Base-by-base conservation (phyloP, 2,888 invertebrate species). In the Diarsia brunnea region DNA sequence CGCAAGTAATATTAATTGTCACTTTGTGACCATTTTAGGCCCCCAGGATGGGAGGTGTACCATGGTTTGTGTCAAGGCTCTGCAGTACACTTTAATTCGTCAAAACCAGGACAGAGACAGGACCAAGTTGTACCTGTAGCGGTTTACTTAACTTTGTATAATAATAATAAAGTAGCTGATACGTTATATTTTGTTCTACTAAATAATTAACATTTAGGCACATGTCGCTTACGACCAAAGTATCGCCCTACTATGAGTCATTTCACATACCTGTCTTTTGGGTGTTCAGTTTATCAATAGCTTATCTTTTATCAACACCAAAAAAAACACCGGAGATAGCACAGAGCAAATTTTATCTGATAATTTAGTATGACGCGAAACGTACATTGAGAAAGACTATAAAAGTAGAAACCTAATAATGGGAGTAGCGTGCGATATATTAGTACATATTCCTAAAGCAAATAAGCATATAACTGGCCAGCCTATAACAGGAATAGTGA, bases 361-460 rank as follows among this genome's bases (percentile, higher is more conserved):
- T 43, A 27, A 24, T 38, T 61, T 38, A 76, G 75, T 76, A 47
- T 16, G 16, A 47, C 51, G 16, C 27, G 3, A 27, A 47, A 10
- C 14, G 27, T 43, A 47, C 0, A 0, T 3, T 2, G 53, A 5
- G 12, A 21, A 75, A 11, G 49, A 75, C 75, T 65, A 61, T 19
- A 51, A 21, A n/a, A 21, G 31, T 31, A 11, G 0, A 14, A 55
- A 21, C 21, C 7, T 14, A 14, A 43, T 31, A 31, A 91, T 91
- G 90, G 88, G 85, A 68, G 79, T 90, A 11, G 66, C 68, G 0
- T 89, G 90, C 80, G 79, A 91, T 75, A 91, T 91, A 58, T 72
- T 86, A 8, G 80, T 91, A 19, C 85, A 31, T 69, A 71, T 64
- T 24, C 75, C 77, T 16, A 49, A 43, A 47, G 82, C 78, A 38